These are phyloP conservation scores for Porites rus DNA, from an alignment of 92 coral and sea anemone genomes.

Conservation along the genomic window DNA sequence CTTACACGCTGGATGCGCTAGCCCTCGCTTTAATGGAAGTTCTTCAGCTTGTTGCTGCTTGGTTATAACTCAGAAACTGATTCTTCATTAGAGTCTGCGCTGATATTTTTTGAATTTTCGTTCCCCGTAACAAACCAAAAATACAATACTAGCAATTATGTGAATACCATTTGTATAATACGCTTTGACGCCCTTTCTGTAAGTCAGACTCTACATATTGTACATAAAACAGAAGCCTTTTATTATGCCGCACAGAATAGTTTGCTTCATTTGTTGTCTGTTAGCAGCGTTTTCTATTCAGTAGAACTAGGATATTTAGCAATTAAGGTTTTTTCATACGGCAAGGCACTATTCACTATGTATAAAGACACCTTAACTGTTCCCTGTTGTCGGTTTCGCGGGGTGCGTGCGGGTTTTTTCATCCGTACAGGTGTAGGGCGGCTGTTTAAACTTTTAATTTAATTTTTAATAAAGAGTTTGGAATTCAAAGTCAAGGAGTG, in stretches of 20 bases:
- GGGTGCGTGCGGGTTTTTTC: conserved; percentile 27
- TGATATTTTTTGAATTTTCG: neutral
- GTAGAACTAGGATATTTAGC: conserved; percentile 60
- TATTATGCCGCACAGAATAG: conserved; percentile 25
- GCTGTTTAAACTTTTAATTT: conserved; percentile 82
- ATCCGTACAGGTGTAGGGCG: conserved; percentile 79
- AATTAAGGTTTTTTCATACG: conserved; percentile 39
- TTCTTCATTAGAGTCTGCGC: neutral
- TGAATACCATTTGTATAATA: conserved; percentile 8
- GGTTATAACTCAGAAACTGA: neutral
- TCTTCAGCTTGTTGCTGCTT: neutral
- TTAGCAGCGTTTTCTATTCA: conserved; percentile 26
- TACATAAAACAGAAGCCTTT: conserved; percentile 19
- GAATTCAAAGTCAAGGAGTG: conserved; percentile 52
- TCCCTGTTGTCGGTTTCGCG: conserved; percentile 25
- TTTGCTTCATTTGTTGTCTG: conserved; percentile 49
- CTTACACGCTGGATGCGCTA: neutral
- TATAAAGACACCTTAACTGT: conserved; percentile 25
- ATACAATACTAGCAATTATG: neutral
- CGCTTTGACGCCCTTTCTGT: conserved; percentile 20
- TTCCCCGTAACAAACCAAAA: neutral
- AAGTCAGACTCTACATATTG: neutral
- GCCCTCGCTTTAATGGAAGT: neutral
- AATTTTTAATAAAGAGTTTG: conserved; percentile 68
- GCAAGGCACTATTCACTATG: conserved; percentile 47